phyloP scores from a whole-genome alignment of 2,113 vertebrate genomes.

The Ariopsis seemanni region DNA sequence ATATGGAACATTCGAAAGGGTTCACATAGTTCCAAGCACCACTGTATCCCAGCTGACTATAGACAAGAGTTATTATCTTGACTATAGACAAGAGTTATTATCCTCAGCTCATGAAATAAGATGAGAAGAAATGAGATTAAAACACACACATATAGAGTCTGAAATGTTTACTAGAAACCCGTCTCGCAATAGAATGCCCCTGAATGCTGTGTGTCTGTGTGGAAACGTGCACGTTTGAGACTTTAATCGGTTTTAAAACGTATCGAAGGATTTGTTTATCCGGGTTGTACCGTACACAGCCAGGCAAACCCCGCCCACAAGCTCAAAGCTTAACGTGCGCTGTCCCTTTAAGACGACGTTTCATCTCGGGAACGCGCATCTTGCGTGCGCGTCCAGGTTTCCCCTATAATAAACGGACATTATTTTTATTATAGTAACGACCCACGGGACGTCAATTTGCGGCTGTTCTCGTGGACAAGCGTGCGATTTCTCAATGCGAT shows the following conservation, averaged over 20 bases:
- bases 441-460: conserved; percentile 1
- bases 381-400: conserved; percentile 42
- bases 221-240: neutral
- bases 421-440: conserved; percentile 21
- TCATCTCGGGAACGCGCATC: conserved; percentile 53
- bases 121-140: neutral
- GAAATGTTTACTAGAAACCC: neutral
- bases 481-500: conserved; percentile 5
- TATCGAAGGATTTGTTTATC: neutral
- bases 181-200: neutral
- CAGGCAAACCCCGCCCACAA: neutral
- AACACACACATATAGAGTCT: neutral
- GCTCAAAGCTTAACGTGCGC: neutral
- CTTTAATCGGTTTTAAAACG: neutral
- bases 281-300: neutral
- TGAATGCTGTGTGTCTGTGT: neutral
- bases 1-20: too few species aligned
- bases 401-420: conserved; percentile 30
- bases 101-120: too few species aligned
- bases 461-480: neutral
- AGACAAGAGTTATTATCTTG: too few species aligned
- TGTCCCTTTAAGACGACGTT: conserved; percentile 71
- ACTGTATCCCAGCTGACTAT: too few species aligned
- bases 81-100: too few species aligned
- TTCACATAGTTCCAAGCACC: too few species aligned